Conservation (phyloP, 2,113 vertebrate species). For the Thomomys bottae region DNA sequence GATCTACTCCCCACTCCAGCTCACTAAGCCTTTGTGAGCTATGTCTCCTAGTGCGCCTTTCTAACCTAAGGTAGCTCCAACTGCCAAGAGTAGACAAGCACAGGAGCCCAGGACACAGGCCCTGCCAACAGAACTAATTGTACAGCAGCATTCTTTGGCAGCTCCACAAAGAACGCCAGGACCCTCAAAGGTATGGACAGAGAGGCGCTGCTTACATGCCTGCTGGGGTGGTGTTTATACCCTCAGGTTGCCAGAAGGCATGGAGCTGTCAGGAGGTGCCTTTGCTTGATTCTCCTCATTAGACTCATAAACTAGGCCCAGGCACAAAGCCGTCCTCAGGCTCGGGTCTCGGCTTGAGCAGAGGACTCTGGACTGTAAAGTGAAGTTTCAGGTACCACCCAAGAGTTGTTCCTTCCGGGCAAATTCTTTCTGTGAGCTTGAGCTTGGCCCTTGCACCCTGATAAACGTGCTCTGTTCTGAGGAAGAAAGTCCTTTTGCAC, state of each 20-base stretch:
- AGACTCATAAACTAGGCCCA: not conserved
- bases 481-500: not conserved
- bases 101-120: not conserved
- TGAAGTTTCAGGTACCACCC: not conserved
- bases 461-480: not conserved
- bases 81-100: not conserved
- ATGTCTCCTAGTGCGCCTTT: not conserved
- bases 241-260: not conserved
- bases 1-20: not conserved
- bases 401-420: not conserved
- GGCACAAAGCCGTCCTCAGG: not conserved
- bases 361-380: not conserved
- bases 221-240: not conserved
- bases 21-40: fast-evolving
- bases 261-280: not conserved
- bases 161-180: not conserved
- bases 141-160: conserved; percentile 56
- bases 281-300: not conserved
- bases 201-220: conserved; percentile 47
- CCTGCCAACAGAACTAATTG: conserved; percentile 30
- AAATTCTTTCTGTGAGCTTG: conserved; percentile 27
- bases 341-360: not conserved
- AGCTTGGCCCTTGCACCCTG: not conserved
- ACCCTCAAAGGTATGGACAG: not conserved
- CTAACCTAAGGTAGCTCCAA: not conserved